Conservation (phyloP, 2,888 invertebrate genomes). For the Macrosoma leucophasiata region DNA sequence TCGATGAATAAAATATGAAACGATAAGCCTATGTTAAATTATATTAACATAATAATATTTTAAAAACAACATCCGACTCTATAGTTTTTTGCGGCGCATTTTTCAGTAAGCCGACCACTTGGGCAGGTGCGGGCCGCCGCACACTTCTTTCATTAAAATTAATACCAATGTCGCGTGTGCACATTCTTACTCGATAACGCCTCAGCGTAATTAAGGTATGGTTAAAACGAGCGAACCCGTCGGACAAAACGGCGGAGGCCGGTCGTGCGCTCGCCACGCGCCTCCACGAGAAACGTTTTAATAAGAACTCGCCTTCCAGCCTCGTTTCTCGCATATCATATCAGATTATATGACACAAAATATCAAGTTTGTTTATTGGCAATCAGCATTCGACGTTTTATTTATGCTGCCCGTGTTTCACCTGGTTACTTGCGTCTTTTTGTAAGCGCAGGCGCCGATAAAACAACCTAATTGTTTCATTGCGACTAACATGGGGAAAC, state of each 20-base stretch:
- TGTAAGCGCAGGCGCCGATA: constrained; percentile 10
- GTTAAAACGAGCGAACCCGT: constrained; percentile 49
- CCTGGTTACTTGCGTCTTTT: constrained; percentile 31
- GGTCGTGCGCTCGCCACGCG: constrained; percentile 57
- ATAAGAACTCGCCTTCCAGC: constrained; percentile 50
- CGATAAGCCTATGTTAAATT: constrained; percentile 9
- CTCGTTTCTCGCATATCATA: constrained; percentile 52
- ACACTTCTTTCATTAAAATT: constrained; percentile 76
- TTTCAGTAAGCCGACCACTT: constrained; percentile 59
- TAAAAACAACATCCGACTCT: constrained; percentile 27
- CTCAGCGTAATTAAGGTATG: constrained; percentile 70
- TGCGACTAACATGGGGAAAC: constrained; percentile 36
- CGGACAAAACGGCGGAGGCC: constrained; percentile 26
- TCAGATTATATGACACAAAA: constrained; percentile 59
- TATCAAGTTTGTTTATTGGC: constrained; percentile 61
- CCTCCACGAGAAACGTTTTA: constrained; percentile 49
- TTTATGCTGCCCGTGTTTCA: constrained; percentile 49
- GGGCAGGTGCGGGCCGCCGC: constrained; percentile 66
- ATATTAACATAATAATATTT: constrained; percentile 10
- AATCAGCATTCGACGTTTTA: constrained; percentile 52
- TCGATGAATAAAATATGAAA: too few species aligned
- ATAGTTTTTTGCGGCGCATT: constrained; percentile 31
- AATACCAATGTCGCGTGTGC: constrained; percentile 76
- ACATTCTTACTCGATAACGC: constrained; percentile 76
- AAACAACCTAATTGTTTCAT: constrained; percentile 24